Evolutionary conservation across 53 echinoderm and acorn worm species (phyloP).

Genomic region (Luidia sarsii): DNA sequence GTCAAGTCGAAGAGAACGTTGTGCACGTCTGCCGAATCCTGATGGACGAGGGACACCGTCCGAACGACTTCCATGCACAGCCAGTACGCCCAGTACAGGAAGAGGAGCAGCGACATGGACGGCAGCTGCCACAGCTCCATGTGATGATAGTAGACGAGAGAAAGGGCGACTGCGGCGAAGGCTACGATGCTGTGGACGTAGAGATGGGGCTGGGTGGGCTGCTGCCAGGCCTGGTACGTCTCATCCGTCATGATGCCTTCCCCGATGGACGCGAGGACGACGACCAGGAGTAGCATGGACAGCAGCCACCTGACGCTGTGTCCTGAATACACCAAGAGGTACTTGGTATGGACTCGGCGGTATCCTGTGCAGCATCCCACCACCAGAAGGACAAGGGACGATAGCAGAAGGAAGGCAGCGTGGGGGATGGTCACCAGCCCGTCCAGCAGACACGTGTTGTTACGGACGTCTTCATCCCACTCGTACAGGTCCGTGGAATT

Average conservation of each 20-base stretch:
- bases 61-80: slow-evolving; percentile 29
- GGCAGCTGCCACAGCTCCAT: slow-evolving; percentile 74
- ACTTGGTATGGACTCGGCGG: slow-evolving; percentile 57
- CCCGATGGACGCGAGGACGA: slow-evolving; percentile 55
- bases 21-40: slow-evolving; percentile 47
- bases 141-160: slow-evolving; percentile 63
- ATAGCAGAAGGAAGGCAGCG: slow-evolving; percentile 61
- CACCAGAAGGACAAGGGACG: slow-evolving; percentile 52
- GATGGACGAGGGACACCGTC: slow-evolving; percentile 33
- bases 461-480: slow-evolving; percentile 49
- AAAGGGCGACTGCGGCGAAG: slow-evolving; percentile 48
- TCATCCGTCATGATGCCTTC: slow-evolving; percentile 84
- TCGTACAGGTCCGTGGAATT: slow-evolving; percentile 54
- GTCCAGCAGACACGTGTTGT: slow-evolving; percentile 83
- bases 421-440: slow-evolving; percentile 66
- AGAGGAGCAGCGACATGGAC: slow-evolving; percentile 62
- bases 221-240: slow-evolving; percentile 18
- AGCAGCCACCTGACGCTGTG: slow-evolving; percentile 82
- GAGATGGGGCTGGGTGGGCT: slow-evolving; percentile 80
- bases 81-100: slow-evolving; percentile 70
- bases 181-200: slow-evolving; percentile 67
- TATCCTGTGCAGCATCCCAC: slow-evolving; percentile 74
- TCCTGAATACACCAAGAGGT: slow-evolving; percentile 72
- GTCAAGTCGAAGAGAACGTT: slow-evolving; percentile 48
- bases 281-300: slow-evolving; percentile 53